Evolutionary conservation across 2,888 invertebrate genomes (phyloP).

Genomic region (Melinaea marsaeus): DNA sequence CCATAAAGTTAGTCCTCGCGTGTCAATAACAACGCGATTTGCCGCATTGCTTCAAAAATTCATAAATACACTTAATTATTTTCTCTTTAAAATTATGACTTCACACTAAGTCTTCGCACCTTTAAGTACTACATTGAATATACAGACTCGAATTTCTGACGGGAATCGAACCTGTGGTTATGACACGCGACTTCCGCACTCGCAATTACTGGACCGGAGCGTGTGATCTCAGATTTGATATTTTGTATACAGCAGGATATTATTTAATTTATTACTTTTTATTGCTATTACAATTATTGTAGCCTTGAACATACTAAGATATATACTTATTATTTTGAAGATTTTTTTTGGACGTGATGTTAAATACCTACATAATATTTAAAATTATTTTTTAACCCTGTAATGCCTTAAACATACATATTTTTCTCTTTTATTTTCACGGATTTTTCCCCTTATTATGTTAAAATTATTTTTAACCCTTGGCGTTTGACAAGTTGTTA

Average conservation of each 20-base stretch:
- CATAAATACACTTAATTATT: conserved; percentile 6
- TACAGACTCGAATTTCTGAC: conserved; percentile 31
- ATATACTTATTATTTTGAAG: not conserved
- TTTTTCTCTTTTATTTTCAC: too few species aligned
- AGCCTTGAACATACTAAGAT: not conserved
- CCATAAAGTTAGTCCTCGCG: not conserved
- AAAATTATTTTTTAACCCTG: too few species aligned
- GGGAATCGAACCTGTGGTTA: conserved; percentile 44
- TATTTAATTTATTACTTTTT: conserved; percentile 9
- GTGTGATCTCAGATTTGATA: conserved; percentile 34
- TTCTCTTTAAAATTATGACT: conserved; percentile 4
- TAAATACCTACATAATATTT: too few species aligned
- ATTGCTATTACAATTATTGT: not conserved
- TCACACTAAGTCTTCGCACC: conserved; percentile 18
- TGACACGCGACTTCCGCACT: conserved; percentile 60
- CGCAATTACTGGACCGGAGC: conserved; percentile 41
- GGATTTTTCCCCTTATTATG: too few species aligned
- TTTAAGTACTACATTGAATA: conserved; percentile 14
- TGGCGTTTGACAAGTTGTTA: too few species aligned
- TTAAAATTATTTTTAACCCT: too few species aligned
- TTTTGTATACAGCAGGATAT: conserved; percentile 33
- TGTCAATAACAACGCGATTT: not conserved
- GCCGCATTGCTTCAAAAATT: not conserved
- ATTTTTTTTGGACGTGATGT: too few species aligned
- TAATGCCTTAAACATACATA: too few species aligned